phyloP scores from a whole-genome alignment of 2,888 invertebrate genomes.

The Zeuzera pyrina region DNA sequence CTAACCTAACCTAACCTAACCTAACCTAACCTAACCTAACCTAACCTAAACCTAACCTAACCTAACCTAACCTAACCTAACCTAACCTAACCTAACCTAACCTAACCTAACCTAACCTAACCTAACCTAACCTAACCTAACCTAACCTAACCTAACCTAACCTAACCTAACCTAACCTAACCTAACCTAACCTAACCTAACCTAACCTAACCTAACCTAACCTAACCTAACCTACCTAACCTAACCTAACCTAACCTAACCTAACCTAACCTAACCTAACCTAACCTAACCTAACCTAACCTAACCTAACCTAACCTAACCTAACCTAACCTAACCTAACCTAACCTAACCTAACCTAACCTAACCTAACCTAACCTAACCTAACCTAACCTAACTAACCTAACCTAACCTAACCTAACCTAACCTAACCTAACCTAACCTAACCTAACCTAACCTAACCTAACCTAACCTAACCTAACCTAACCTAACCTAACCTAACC shows the following conservation, averaged over 20 bases:
- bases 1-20: constrained; percentile 14
- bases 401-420: constrained; percentile 12
- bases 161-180: constrained; percentile 8
- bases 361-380: constrained; percentile 7
- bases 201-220: neutral
- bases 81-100: constrained; percentile 6
- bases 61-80: constrained; percentile 7
- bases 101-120: constrained; percentile 6
- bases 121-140: constrained; percentile 7
- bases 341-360: constrained; percentile 6
- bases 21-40: constrained; percentile 11
- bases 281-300: constrained; percentile 4
- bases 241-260: constrained; percentile 11
- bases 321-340: constrained; percentile 4
- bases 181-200: constrained; percentile 9
- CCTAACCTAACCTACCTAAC: constrained; percentile 7
- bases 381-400: constrained; percentile 10
- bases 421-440: constrained; percentile 9
- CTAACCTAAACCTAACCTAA: constrained; percentile 9
- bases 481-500: constrained; percentile 9
- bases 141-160: constrained; percentile 8
- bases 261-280: constrained; percentile 5
- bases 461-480: constrained; percentile 10
- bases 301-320: constrained; percentile 4
- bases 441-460: constrained; percentile 9